Conservation (phyloP, 2,888 invertebrate species). For the Meghimatium bilineatum region DNA sequence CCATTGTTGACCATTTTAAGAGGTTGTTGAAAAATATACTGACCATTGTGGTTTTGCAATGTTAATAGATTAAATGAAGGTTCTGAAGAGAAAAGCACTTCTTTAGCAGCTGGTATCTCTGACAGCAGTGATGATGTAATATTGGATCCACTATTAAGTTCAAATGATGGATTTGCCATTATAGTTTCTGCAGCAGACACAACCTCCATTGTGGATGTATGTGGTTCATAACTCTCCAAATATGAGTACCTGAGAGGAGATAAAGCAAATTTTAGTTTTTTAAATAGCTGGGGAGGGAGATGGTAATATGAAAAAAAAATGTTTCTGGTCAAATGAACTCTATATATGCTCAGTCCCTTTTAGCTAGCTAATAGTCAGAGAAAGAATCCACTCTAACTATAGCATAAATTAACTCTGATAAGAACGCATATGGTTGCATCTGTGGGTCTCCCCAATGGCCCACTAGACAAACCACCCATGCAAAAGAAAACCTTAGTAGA, state of each 20-base stretch:
- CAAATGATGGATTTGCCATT: conserved; percentile 15
- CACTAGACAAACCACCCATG: too few species aligned
- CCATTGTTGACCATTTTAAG: conserved; percentile 35
- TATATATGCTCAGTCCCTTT: too few species aligned
- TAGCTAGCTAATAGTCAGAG: too few species aligned
- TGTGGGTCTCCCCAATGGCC: too few species aligned
- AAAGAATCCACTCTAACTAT: too few species aligned
- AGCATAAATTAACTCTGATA: too few species aligned
- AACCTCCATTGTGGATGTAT: conserved; percentile 25
- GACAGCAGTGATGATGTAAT: conserved; percentile 3
- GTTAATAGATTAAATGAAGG: conserved; percentile 35
- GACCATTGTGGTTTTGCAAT: conserved; percentile 43
- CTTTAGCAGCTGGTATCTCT: neutral
- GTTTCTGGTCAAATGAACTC: too few species aligned
- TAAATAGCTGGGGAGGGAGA: neutral
- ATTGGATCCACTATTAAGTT: neutral
- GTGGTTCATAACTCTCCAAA: conserved; percentile 3
- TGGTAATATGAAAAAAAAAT: neutral
- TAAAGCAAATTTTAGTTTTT: neutral
- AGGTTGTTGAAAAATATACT: conserved; percentile 45
- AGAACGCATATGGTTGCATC: too few species aligned
- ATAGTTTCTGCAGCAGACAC: conserved; percentile 22
- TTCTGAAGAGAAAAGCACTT: neutral
- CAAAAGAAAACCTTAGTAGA: too few species aligned
- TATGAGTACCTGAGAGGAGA: conserved; percentile 3